Percentiles rank a stretch among this genome's conserved stretches.
Conservation (phyloP, 2,888 invertebrate genomes). For the Pteria penguin region DNA sequence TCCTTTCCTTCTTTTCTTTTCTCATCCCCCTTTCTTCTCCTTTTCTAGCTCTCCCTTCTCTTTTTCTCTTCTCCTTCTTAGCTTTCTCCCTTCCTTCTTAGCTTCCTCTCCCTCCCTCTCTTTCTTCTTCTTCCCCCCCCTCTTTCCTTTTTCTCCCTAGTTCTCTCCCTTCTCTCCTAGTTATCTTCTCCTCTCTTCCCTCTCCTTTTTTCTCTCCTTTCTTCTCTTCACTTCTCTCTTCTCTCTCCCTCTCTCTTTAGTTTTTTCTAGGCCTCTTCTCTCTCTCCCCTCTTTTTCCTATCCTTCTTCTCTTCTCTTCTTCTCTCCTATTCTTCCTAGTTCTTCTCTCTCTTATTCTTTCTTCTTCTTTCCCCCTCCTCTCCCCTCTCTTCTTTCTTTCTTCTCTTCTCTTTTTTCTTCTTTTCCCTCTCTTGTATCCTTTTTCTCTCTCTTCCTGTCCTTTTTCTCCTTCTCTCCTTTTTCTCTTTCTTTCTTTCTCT, state of each 20-base stretch:
- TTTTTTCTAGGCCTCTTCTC: background rate
- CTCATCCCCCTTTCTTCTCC: constrained; percentile 24
- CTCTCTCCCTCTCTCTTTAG: background rate
- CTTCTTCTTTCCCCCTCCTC: background rate
- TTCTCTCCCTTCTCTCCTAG: background rate
- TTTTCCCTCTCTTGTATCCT: background rate
- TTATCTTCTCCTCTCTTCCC: background rate
- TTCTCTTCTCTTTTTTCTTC: background rate
- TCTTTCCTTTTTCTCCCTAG: constrained; percentile 44
- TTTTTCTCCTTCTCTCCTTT: background rate
- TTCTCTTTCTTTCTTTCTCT: too few species aligned
- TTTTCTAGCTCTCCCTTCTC: constrained; percentile 62
- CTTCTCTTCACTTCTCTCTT: background rate
- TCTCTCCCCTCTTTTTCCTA: background rate
- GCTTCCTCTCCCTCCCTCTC: constrained; percentile 7
- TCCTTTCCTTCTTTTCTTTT: constrained; percentile 14
- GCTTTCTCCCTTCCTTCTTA: background rate
- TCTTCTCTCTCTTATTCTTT: background rate
- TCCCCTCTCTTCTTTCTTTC: background rate
- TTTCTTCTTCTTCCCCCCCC: background rate
- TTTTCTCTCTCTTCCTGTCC: background rate
- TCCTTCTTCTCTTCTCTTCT: background rate
- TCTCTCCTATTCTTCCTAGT: background rate
- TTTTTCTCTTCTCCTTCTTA: background rate
- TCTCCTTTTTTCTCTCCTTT: background rate